phyloP scores from a whole-genome alignment of 2,888 invertebrate species.

The Drosophila flavopinicola region DNA sequence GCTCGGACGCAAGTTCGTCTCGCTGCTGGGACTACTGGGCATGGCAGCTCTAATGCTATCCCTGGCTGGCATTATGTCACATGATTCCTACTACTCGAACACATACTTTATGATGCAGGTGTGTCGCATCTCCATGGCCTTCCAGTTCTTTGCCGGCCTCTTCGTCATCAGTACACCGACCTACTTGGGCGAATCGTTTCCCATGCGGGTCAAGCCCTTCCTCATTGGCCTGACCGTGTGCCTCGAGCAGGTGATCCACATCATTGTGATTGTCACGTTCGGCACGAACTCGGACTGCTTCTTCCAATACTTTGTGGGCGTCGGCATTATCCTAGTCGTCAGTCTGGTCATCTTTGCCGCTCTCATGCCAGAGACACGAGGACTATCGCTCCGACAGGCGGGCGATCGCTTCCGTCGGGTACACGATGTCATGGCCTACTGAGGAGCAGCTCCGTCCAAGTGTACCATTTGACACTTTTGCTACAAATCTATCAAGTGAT shows the following conservation, averaged over 20 bases:
- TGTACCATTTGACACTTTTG: neutral
- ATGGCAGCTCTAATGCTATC: constrained; percentile 68
- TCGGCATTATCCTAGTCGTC: constrained; percentile 59
- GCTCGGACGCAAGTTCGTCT: constrained; percentile 64
- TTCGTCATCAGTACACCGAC: constrained; percentile 67
- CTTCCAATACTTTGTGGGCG: constrained; percentile 60
- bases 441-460: neutral
- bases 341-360: constrained; percentile 47
- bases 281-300: constrained; percentile 1
- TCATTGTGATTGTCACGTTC: constrained; percentile 61
- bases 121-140: constrained; percentile 56
- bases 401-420: constrained; percentile 53
- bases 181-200: constrained; percentile 79
- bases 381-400: constrained; percentile 58
- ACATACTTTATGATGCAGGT: constrained; percentile 59
- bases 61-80: constrained; percentile 59
- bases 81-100: constrained; percentile 18
- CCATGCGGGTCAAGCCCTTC: constrained; percentile 71
- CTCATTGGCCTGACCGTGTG: constrained; percentile 65
- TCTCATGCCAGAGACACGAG: constrained; percentile 64
- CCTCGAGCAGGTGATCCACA: constrained; percentile 70
- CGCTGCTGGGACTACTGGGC: constrained; percentile 62
- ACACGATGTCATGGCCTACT: constrained; percentile 63
- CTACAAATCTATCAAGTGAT: too few species aligned
- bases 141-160: constrained; percentile 74